Base-by-base conservation (phyloP, 1,140 invertebrate genomes). In the Arctopsyche grandis region DNA sequence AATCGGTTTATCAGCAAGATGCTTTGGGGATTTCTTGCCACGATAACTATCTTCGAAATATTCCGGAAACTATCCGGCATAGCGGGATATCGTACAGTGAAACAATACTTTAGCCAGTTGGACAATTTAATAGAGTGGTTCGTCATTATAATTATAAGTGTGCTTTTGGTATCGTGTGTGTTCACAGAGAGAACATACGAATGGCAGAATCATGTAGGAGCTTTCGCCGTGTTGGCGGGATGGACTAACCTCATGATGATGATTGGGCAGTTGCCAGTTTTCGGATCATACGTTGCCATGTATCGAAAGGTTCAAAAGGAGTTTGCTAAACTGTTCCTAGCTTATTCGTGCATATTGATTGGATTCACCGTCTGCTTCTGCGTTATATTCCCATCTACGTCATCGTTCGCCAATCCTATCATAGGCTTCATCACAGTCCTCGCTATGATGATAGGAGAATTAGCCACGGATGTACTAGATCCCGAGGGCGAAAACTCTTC, bases 361-460 rank as follows among this genome's bases (percentile, higher is more conserved):
- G 95, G 94, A 0, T 96, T 96, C 83, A 95, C 94, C 0, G 93
- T 95, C 22, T 95, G 94, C 85, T 96, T 96, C 83, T 95, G 94
- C 85, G 94, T 96, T 0, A 93, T 96, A 82, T 96, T 96, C 86
- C 94, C 94, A 0, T 91, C 92, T 60, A 93, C 93, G 0, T 92
- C 92, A 9, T 92, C 93, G 0, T 96, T 96, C 84, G 91, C 93
- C 24, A 93, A 93, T 86, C 93, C 93, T 0, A 92, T 95, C 78
- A 92, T 93, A 84, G 93, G 92, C 19, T 91, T 95, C 46, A 94
- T 96, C 44, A 95, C 95, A 4, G 94, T 95, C 0, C 85, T 96
- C 48, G 94, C 95, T 0, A 96, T 96, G 94, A 96, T 96, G 95
- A 96, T 95, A 0, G 95, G 95, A 0, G 95, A 97, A 85, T 85